Base-by-base conservation (phyloP, 2,113 vertebrate genomes). In the Cepphus grylle region DNA sequence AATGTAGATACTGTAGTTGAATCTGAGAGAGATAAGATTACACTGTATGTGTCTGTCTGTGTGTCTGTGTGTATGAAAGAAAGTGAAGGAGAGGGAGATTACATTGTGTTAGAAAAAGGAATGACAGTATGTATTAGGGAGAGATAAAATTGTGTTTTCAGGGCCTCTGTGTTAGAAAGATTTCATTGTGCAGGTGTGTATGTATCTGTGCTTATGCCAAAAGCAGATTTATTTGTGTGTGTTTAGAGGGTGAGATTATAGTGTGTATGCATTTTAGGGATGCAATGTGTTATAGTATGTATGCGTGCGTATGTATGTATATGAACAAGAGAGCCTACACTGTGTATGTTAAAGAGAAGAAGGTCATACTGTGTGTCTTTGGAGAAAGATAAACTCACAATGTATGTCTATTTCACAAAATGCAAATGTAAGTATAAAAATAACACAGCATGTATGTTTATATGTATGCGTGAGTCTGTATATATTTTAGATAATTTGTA, bases 1-100 rank as follows among this genome's bases (percentile, higher is more conserved):
- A 97, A 97, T 93, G 90, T 84, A 96, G 93, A 93, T 97, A 66
- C 58, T 93, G n/a, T 83, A 78, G 89, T 67, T 90, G 91, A 93
- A 92, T 93, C 78, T 88, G 58, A 93, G 78, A 30, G 69, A 93
- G 94, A 91, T 96, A 93, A 96, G 96, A 94, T 95, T 95, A 71
- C 79, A 55, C 58, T 67, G 45, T 55, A 18, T 90, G 86, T 91
- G 81, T 93, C 72, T 81, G 56, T 20, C 5, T 81, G 77, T 90
- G 59, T 81, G 92, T 74, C 76, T 94, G 32, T 72, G 69, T 61
- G 27, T 72, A 78, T 67, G 71, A 83, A 81, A 77, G 85, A 85
- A 63, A 90, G 93, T 25, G 62, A 93, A 61, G 5, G 11, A 27
- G 80, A 45, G 36, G 59, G 71, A 93, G 86, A 96, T 97, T 96